Conservation (phyloP, 1,140 invertebrate species). For the Galendromus occidentalis region DNA sequence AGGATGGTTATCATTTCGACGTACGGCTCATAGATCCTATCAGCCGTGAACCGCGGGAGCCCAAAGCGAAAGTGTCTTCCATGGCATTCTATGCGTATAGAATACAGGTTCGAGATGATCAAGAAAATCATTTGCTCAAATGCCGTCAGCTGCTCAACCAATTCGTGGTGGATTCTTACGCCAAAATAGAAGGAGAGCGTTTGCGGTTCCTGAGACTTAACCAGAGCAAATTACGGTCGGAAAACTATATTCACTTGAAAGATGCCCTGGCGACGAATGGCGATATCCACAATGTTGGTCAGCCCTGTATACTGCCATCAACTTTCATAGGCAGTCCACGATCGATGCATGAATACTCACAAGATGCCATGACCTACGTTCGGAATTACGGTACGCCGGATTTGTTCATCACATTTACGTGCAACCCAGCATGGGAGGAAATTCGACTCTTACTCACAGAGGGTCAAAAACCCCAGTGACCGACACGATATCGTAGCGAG, state of each 20-base stretch:
- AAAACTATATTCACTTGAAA: slow-evolving; percentile 15
- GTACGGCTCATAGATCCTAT: slow-evolving; percentile 11
- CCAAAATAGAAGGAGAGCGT: slow-evolving; percentile 14
- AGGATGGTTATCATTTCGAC: slow-evolving; percentile 16
- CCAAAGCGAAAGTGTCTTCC: neutral
- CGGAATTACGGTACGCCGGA: slow-evolving; percentile 25
- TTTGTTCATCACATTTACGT: slow-evolving; percentile 32
- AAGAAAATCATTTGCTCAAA: neutral
- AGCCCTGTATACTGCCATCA: slow-evolving; percentile 14
- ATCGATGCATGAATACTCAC: slow-evolving; percentile 15
- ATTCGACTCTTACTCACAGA: slow-evolving; percentile 24
- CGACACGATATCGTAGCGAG: slow-evolving; percentile 26
- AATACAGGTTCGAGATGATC: neutral
- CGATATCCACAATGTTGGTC: neutral
- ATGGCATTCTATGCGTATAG: neutral
- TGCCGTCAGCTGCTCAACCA: slow-evolving; percentile 15
- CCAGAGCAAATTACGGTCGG: slow-evolving; percentile 15
- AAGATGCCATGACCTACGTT: slow-evolving; percentile 26
- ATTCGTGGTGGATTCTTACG: slow-evolving; percentile 17
- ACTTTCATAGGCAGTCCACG: slow-evolving; percentile 13
- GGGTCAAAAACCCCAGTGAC: slow-evolving; percentile 22
- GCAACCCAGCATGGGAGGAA: slow-evolving; percentile 33
- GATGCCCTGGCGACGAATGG: slow-evolving; percentile 12
- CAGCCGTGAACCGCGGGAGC: neutral
- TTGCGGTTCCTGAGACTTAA: slow-evolving; percentile 13